These are phyloP conservation scores for Nansenia antarctica DNA, from an alignment of 2,113 vertebrate genomes.

Conservation along the genomic window DNA sequence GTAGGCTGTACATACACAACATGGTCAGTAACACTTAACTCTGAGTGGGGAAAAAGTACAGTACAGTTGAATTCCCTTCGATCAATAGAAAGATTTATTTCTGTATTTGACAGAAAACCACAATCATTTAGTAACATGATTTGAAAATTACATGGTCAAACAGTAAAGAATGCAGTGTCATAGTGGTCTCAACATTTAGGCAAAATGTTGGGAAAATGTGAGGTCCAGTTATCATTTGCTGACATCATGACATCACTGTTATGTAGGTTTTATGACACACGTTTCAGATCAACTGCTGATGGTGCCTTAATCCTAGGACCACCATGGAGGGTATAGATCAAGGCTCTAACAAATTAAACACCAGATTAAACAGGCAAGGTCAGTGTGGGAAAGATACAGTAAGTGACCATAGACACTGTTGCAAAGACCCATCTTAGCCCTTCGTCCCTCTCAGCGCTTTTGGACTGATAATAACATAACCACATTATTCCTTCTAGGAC, in stretches of 20 bases:
- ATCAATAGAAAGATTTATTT: slow-evolving; percentile 1
- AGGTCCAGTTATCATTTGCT: not conserved
- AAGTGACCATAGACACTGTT: not conserved
- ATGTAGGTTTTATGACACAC: not conserved
- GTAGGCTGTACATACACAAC: not conserved
- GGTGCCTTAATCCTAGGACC: too few relatives aligned
- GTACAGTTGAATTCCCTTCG: not conserved
- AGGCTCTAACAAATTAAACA: not conserved
- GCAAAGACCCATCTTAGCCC: not conserved
- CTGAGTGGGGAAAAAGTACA: not conserved
- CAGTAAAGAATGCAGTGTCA: not conserved
- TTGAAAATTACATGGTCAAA: not conserved
- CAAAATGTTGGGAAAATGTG: not conserved
- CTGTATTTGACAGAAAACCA: not conserved
- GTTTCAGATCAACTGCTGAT: too few relatives aligned
- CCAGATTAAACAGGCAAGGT: not conserved
- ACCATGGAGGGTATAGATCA: too few relatives aligned
- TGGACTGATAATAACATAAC: not conserved
- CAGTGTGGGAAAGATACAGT: not conserved
- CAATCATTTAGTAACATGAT: not conserved
- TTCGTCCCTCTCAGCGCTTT: not conserved
- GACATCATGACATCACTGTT: not conserved
- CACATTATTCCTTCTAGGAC: not conserved
- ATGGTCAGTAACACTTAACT: not conserved
- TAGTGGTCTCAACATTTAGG: not conserved